Conservation (phyloP, 2,888 invertebrate species). For the Leptogaster cylindrica region DNA sequence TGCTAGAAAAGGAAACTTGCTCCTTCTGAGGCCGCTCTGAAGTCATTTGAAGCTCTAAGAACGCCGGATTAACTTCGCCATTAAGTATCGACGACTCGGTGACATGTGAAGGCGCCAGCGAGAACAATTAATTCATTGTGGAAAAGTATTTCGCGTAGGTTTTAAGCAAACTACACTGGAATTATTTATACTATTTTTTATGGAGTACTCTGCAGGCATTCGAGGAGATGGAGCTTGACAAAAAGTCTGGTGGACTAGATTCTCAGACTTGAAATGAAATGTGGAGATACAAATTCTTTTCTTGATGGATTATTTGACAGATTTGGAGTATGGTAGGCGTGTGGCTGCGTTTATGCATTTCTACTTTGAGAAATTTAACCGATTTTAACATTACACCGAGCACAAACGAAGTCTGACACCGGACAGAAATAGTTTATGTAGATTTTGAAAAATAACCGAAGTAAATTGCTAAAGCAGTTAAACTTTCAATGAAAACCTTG, state of each 20-base stretch:
- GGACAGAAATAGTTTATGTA: too few relatives aligned
- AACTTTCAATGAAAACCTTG: too few relatives aligned
- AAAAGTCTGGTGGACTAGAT: background rate
- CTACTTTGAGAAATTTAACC: too few relatives aligned
- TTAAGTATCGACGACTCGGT: too few relatives aligned
- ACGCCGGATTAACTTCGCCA: too few relatives aligned
- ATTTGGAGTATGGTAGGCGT: constrained; percentile 19
- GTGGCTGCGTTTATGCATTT: constrained; percentile 9
- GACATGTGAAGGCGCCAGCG: constrained; percentile 10
- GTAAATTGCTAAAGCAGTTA: too few relatives aligned
- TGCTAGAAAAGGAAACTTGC: too few relatives aligned
- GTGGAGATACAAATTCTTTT: background rate
- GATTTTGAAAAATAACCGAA: too few relatives aligned
- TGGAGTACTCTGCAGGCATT: background rate
- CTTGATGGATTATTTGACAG: constrained; percentile 21
- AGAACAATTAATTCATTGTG: background rate
- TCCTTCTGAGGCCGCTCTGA: too few relatives aligned
- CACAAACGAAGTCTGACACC: too few relatives aligned
- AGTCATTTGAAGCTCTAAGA: too few relatives aligned
- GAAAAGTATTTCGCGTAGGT: constrained; percentile 9
- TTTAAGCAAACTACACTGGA: background rate
- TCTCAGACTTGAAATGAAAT: background rate
- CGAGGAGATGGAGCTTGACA: background rate
- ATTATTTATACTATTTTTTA: background rate
- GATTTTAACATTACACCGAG: too few relatives aligned